A percentile compares a stretch with the other conserved stretches of the same genome.
Evolutionary conservation across 2,888 invertebrate genomes (phyloP).

Genomic region (Tachina fera): DNA sequence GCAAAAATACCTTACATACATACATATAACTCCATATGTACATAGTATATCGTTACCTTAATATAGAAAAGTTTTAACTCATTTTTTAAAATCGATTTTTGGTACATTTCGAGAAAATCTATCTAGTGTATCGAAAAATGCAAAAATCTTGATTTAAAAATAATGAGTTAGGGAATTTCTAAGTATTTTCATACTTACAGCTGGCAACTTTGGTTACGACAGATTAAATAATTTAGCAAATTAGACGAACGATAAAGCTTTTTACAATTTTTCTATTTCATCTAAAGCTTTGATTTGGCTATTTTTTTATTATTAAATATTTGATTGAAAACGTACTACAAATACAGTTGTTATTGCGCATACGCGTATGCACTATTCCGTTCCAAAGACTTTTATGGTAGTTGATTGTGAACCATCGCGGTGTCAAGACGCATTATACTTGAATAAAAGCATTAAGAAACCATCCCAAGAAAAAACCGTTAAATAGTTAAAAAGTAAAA

Average conservation of each 20-base stretch:
- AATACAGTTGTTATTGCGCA: constrained; percentile 54
- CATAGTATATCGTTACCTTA: no score
- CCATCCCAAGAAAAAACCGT: constrained; percentile 39
- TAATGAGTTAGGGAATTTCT: no score
- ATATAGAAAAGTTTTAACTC: no score
- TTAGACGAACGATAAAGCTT: constrained; percentile 53
- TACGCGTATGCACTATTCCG: constrained; percentile 59
- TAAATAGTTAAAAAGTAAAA: constrained; percentile 32
- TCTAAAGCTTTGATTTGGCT: constrained; percentile 48
- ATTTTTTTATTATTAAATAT: constrained; percentile 36
- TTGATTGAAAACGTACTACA: constrained; percentile 27
- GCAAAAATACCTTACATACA: no score
- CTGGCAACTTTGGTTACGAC: constrained; percentile 15
- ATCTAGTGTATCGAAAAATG: background rate
- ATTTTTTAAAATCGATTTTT: no score
- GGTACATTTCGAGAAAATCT: no score
- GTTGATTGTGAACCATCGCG: constrained; percentile 70
- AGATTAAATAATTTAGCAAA: constrained; percentile 54
- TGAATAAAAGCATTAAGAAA: constrained; percentile 2
- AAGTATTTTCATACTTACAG: background rate
- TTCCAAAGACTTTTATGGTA: constrained; percentile 65
- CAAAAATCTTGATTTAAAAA: background rate
- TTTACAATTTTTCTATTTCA: constrained; percentile 33
- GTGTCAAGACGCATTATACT: constrained; percentile 68
- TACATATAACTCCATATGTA: no score